Percentiles rank a stretch among this genome's conserved stretches.
Evolutionary conservation across 2,113 vertebrate genomes (phyloP).

Genomic region (Australoheros scitulus): DNA sequence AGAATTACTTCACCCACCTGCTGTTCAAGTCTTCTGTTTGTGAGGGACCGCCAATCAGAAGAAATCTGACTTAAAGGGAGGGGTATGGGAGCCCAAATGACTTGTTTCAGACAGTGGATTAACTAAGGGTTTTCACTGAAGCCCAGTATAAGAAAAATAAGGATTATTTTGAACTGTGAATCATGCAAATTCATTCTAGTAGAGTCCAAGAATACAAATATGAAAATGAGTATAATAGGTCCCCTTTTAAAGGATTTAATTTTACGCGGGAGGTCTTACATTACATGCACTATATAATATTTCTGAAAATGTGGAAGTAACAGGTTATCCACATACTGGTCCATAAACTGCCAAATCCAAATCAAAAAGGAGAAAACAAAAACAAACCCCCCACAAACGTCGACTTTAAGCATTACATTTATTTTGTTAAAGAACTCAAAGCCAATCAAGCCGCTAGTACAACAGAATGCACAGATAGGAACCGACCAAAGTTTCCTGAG

Average conservation of each 20-base stretch:
- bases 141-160: not conserved
- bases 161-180: not conserved
- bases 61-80: not conserved
- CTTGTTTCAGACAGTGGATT: not conserved
- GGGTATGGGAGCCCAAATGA: not conserved
- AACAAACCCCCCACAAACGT: not conserved
- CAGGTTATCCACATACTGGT: constrained; percentile 9
- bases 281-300: constrained; percentile 22
- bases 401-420: not conserved
- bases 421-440: constrained; percentile 2
- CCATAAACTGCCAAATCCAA: constrained; percentile 13
- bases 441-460: not conserved
- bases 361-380: constrained; percentile 5
- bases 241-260: not conserved
- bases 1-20: not conserved
- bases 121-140: not conserved
- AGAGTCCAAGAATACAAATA: not conserved
- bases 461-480: constrained; percentile 21
- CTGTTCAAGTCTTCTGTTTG: not conserved
- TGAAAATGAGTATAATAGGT: not conserved
- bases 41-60: not conserved
- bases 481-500: constrained; percentile 44
- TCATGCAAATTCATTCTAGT: not conserved
- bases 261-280: constrained; percentile 5
- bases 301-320: constrained; percentile 22